Evolutionary conservation across 1,140 invertebrate genomes (phyloP).

Genomic region (Lineus longissimus): DNA sequence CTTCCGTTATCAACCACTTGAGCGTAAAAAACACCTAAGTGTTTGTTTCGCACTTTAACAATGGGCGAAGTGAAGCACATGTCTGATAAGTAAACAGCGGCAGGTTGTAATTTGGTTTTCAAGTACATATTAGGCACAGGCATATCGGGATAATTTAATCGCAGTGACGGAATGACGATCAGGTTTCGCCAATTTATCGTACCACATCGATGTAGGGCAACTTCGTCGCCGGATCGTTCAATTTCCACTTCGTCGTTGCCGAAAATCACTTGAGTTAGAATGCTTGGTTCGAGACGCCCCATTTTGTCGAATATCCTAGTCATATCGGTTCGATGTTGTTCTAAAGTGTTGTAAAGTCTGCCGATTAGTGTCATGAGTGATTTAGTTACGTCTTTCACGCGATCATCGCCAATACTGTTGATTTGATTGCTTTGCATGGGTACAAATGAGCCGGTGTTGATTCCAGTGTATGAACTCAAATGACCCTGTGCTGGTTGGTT

Average conservation of each 20-base stretch:
- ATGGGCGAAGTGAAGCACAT: conserved; percentile 6
- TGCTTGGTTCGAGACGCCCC: background rate
- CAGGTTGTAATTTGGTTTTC: conserved; percentile 5
- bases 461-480: background rate
- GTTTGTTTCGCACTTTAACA: conserved; percentile 6
- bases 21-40: conserved; percentile 6
- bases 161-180: background rate
- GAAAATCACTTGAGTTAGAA: conserved; percentile 1
- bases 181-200: conserved; percentile 3
- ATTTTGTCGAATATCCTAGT: conserved; percentile 5
- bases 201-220: conserved; percentile 1
- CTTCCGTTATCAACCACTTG: conserved; percentile 6
- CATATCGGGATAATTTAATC: conserved; percentile 7
- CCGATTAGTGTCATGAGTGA: conserved; percentile 4
- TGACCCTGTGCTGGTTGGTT: background rate
- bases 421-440: conserved; percentile 7
- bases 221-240: background rate
- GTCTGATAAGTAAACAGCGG: background rate
- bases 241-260: conserved; percentile 1
- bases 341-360: conserved; percentile 2
- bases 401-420: background rate
- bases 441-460: conserved; percentile 4
- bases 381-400: background rate
- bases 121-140: conserved; percentile 3
- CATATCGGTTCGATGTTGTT: background rate